Percentiles rank a stretch among this genome's conserved stretches.
Conservation (phyloP, 2,797 vertebrate genomes). For the Syndactyla subalaris region DNA sequence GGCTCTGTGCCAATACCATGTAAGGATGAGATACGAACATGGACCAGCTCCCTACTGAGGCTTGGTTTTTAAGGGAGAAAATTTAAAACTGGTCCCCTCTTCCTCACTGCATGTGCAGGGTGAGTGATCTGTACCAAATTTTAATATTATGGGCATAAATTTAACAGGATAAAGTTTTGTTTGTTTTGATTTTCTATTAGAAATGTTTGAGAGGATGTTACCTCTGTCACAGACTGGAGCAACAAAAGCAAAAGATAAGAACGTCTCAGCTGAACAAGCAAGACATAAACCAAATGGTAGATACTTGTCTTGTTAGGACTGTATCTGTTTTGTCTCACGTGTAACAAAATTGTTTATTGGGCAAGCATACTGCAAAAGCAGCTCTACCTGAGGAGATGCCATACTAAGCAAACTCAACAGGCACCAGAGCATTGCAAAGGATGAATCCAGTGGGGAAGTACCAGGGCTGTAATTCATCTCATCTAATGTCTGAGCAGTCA, state of each 20-base stretch:
- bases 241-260: not conserved
- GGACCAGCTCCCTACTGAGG: not conserved
- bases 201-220: not conserved
- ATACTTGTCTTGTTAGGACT: not conserved
- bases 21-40: conserved; percentile 32
- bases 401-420: not conserved
- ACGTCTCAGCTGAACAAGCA: not conserved
- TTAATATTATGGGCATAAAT: not conserved
- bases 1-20: conserved; percentile 29
- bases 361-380: not conserved
- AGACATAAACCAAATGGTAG: not conserved
- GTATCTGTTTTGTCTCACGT: not conserved
- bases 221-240: not conserved
- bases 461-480: not conserved
- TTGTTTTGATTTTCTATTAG: not conserved
- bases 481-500: not conserved
- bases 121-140: not conserved
- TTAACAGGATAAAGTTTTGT: not conserved
- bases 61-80: not conserved
- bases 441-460: not conserved
- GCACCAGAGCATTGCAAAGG: not conserved
- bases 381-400: not conserved
- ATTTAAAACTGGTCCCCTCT: not conserved
- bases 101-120: not conserved
- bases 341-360: not conserved